Conservation (phyloP, 2,113 vertebrate genomes). For the Anoura caudifer region DNA sequence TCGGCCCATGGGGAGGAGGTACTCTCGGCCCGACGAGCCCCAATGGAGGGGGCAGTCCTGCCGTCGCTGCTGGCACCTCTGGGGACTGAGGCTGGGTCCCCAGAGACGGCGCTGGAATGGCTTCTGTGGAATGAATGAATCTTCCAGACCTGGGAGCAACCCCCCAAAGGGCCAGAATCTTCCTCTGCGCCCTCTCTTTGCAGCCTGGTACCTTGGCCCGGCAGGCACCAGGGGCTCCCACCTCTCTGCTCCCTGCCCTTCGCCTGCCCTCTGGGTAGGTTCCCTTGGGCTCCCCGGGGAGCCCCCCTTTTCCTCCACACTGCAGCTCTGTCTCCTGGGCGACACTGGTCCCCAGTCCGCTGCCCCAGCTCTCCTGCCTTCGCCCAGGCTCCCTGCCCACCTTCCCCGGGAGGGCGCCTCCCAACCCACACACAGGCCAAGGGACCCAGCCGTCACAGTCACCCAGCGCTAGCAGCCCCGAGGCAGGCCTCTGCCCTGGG, state of each 20-base stretch:
- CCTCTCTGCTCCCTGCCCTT: not conserved
- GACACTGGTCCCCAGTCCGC: not conserved
- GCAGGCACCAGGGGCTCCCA: not conserved
- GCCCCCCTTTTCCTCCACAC: not conserved
- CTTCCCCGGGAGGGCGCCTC: fast-evolving
- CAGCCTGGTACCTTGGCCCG: fast-evolving
- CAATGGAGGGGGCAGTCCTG: fast-evolving
- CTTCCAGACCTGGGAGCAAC: not conserved
- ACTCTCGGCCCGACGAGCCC: fast-evolving
- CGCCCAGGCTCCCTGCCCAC: not conserved
- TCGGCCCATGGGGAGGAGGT: fast-evolving
- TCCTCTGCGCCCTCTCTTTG: fast-evolving
- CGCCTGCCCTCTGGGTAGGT: fast-evolving
- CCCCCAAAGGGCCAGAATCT: not conserved
- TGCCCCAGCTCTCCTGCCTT: not conserved
- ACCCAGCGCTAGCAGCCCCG: not conserved
- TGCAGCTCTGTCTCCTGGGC: not conserved
- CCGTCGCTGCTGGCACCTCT: not conserved
- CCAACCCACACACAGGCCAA: fast-evolving
- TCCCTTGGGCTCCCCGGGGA: not conserved
- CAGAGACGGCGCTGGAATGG: not conserved
- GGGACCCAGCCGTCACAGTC: fast-evolving
- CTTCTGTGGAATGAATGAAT: not conserved
- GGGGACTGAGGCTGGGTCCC: not conserved
- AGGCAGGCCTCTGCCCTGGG: fast-evolving